Evolutionary conservation across 2,888 invertebrate species (phyloP), one percentile per base, ranked within the genome.

Genomic region (Phortica magna): DNA sequence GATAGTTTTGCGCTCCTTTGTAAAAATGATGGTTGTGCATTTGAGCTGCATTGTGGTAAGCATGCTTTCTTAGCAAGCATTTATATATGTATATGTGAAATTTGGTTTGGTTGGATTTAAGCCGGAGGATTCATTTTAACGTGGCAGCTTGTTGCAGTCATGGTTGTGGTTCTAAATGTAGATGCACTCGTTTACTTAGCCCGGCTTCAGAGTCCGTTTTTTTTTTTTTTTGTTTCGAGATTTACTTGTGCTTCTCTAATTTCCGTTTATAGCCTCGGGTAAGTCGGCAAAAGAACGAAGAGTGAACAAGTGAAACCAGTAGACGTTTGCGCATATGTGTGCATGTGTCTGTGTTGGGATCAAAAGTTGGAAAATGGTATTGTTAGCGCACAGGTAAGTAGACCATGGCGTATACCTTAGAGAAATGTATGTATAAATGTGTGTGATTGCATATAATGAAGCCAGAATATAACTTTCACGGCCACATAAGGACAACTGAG

Each of bases 61-160:
- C 48, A 12, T 31, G 31, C 31, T 14, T 48, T 2, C 48, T 48
- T 48, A 48, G 48, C 3, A 48, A 6, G 48, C 48, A 14, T 48
- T 9, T 14, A 48, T 9, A 48, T 76, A 78, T 71, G 7, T 76
- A 78, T 71, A 65, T 68, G 73, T 79, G 82, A 78, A 82, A 81
- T 82, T 82, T 79, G 83, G 84, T 84, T 83, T 85, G 83, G 82
- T 88, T 84, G 88, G 80, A 81, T 80, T 85, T 70, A 76, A 75
- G 86, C 88, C 88, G 79, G 83, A 83, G 88, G 86, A 84, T 82
- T 88, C 84, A 87, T 88, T 88, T 84, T 83, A 84, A 88, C 87
- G 83, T 85, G 80, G 82, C 82, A 83, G 84, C 85, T 84, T 87
- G 85, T 82, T 83, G 84, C 82, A 84, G 74, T 39, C 59, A 41